Evolutionary conservation across 2,888 invertebrate genomes (phyloP), one percentile per base, ranked within the genome.

Genomic region (Cyrtodaria siliqua): DNA sequence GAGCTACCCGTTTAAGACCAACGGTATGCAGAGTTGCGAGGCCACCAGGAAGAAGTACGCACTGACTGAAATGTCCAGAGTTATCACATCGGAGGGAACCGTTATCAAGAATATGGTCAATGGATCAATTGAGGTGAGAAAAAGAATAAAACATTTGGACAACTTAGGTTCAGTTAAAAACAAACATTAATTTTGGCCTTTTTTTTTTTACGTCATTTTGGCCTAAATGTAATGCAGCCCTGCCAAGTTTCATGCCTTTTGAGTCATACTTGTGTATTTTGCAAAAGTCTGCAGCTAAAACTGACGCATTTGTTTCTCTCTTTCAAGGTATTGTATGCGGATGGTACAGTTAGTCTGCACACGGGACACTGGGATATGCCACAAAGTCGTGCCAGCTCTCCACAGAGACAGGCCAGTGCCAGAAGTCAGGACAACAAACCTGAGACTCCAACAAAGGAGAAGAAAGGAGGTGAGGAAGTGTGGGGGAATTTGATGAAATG

Each of bases 51-150:
- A 80, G 67, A 86, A 87, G 52, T 89, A 90, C 69, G 83, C 88
- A 9, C 79, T 87, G 47, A 73, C 85, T 26, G 93, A 93, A 78
- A 75, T 81, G 50, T 89, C 90, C 0, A 82, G 93, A 6, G 81
- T 91, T 44, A 90, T 92, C 56, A 91, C 90, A 20, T 86, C 89
- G 9, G 92, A 92, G 72, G 93, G 93, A 14, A 90, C 88, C 8
- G 92, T 93, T 8, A 84, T 93, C 73, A 91, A 91, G 74, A 91
- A 88, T 56, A 89, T 92, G 90, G 69, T 82, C 33, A 91, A 93
- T 80, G 92, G 92, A n/a, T 87, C 87, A 26, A 77, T 89, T 14
- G 87, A 91, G 90, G 92, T 92, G 70, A 61, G 79, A 26, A 20
- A 20, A 44, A 9, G 12, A 33, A 33, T n/a, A n/a, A n/a, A n/a